These are phyloP conservation scores for Gallinago stenura DNA, from an alignment of 2,797 vertebrate species.

Conservation along the genomic window DNA sequence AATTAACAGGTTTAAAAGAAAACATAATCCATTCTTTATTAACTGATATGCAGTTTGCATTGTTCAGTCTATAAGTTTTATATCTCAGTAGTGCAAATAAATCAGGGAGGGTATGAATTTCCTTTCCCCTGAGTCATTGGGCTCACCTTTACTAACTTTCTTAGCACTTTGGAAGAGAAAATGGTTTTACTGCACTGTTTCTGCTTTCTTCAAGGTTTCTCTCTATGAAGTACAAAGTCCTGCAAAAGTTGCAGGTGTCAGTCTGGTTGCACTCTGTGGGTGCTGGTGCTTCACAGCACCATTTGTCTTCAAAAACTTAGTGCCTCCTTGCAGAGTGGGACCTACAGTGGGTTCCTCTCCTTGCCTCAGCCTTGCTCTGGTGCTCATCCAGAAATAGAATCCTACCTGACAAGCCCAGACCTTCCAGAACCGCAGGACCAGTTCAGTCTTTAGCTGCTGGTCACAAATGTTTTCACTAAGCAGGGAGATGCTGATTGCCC, in stretches of 20 bases:
- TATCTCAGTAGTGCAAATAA: background rate
- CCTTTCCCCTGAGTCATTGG: background rate
- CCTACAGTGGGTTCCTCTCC: background rate
- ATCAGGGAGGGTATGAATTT: background rate
- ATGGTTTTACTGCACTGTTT: background rate
- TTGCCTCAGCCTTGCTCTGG: background rate
- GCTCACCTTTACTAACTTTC: background rate
- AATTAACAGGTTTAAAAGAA: background rate
- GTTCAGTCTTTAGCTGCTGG: background rate
- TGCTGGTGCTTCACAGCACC: background rate
- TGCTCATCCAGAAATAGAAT: background rate
- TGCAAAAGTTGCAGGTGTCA: background rate
- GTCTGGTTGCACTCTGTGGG: background rate
- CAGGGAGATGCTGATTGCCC: background rate
- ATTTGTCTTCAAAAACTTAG: background rate
- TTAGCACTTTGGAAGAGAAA: background rate
- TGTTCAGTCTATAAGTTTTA: background rate
- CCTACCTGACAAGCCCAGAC: fast-evolving
- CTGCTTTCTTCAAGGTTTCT: background rate
- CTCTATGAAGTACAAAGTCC: background rate
- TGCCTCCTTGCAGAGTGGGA: background rate
- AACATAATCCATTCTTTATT: background rate
- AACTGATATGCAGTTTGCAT: background rate
- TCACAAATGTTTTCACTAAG: background rate
- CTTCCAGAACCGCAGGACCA: background rate